Conservation (phyloP, 2,113 vertebrate genomes). For the Heloderma charlesbogerti region DNA sequence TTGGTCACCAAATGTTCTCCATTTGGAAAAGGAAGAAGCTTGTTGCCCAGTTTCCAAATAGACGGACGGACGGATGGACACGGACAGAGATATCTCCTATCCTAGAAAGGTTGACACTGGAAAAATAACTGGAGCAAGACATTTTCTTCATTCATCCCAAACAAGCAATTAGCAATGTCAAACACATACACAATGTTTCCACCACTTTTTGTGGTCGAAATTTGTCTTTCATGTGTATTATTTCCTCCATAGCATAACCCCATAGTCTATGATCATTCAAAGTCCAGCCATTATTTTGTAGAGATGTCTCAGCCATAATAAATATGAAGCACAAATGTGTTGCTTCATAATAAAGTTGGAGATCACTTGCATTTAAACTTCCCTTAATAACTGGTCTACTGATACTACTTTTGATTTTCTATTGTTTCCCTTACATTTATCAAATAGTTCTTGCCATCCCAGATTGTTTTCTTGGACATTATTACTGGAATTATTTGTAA, state of each 20-base stretch:
- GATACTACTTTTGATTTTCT: too few species aligned
- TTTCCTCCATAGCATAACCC: background rate
- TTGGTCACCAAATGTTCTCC: too few species aligned
- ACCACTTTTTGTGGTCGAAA: background rate
- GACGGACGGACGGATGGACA: too few species aligned
- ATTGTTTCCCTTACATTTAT: background rate
- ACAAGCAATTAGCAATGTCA: too few species aligned
- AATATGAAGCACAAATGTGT: background rate
- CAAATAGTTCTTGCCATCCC: background rate
- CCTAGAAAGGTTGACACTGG: background rate
- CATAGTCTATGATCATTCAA: background rate
- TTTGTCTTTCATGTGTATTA: background rate
- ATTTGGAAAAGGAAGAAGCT: background rate
- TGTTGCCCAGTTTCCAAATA: background rate
- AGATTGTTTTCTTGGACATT: background rate
- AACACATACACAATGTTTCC: background rate
- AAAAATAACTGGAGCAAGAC: background rate
- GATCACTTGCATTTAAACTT: background rate
- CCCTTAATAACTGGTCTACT: background rate
- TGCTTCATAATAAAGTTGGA: background rate
- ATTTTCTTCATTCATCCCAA: background rate
- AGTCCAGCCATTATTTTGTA: background rate
- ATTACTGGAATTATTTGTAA: background rate
- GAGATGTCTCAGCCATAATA: background rate
- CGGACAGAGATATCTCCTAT: background rate